phyloP scores from a whole-genome alignment of 2,888 invertebrate genomes.

The Poecilobothrus nobilitatus region DNA sequence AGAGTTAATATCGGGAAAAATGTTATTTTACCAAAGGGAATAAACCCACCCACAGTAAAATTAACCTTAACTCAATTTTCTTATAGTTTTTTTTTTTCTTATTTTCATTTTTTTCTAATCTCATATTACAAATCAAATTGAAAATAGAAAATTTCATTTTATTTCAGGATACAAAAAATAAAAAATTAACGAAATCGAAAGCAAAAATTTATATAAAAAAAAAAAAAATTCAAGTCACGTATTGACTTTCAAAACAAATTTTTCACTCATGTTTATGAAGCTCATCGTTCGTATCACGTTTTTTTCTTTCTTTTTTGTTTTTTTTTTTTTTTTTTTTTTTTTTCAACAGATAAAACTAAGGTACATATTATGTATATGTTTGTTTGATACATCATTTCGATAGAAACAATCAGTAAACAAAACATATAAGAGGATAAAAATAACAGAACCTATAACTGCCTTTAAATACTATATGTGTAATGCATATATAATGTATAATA shows the following conservation, averaged over 20 bases:
- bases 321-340: background rate
- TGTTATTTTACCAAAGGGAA: no score
- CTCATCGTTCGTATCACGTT: background rate
- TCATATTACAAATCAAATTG: slow-evolving; percentile 2
- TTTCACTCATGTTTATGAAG: slow-evolving; percentile 7
- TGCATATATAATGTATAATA: no score
- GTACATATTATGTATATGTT: no score
- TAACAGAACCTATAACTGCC: no score
- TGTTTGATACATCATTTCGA: no score
- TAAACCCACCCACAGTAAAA: background rate
- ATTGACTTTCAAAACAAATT: slow-evolving; percentile 5
- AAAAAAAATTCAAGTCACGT: slow-evolving; percentile 9
- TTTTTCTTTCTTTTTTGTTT: background rate
- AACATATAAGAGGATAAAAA: no score
- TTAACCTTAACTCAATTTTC: background rate
- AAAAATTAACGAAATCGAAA: background rate
- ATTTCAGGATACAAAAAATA: background rate
- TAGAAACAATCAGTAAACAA: no score
- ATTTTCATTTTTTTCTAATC: background rate
- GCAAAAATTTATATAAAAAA: background rate
- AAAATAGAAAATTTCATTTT: background rate
- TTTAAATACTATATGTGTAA: no score
- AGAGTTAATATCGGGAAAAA: no score
- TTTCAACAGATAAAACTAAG: no score
- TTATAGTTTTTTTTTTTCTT: background rate